Evolutionary conservation across 2,113 vertebrate genomes (phyloP).

Genomic region (Sigmodon hispidus): DNA sequence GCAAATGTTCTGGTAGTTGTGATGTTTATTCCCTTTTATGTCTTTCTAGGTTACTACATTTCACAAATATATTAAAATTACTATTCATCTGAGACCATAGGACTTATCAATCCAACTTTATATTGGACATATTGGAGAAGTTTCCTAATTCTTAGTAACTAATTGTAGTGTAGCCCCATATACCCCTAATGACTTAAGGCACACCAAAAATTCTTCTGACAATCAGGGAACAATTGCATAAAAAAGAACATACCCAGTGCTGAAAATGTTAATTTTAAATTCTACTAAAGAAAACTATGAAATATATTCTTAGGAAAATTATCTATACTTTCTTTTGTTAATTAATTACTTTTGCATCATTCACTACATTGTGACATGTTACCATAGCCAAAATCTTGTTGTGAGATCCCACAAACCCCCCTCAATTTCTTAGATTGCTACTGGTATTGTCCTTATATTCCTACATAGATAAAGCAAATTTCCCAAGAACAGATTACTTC

Average conservation of each 20-base stretch:
- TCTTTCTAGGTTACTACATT: not conserved
- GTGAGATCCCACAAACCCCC: not conserved
- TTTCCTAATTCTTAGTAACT: not conserved
- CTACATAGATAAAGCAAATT: not conserved
- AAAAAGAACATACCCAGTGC: not conserved
- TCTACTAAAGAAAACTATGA: no score
- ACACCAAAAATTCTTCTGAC: not conserved
- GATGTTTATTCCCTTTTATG: not conserved
- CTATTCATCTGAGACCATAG: not conserved
- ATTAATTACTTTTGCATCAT: no score
- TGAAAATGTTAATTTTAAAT: no score
- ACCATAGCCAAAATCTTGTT: not conserved
- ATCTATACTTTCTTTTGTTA: no score
- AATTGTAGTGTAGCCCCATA: not conserved
- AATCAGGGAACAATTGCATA: not conserved
- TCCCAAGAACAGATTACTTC: not conserved
- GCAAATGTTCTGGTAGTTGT: not conserved
- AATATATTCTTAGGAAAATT: no score
- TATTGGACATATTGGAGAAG: not conserved
- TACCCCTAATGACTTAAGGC: not conserved
- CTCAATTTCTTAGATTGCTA: not conserved
- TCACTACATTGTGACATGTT: not conserved
- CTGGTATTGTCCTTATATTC: not conserved
- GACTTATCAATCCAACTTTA: not conserved
- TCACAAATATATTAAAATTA: not conserved